phyloP scores from a whole-genome alignment of 2,113 vertebrate species.

The Pituophis catenifer region DNA sequence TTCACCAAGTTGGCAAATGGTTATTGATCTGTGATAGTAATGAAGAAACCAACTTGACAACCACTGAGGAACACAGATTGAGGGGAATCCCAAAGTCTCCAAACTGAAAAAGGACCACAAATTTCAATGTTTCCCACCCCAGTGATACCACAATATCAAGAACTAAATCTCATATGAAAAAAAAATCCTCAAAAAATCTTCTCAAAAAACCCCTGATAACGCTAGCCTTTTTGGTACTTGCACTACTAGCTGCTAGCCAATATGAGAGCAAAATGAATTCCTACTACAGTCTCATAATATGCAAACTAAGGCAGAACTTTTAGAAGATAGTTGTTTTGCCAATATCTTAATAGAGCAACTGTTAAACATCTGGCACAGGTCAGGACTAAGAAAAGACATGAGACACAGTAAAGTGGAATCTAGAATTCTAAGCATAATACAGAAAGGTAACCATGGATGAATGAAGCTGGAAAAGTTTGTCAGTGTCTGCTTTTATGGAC shows the following conservation, averaged over 20 bases:
- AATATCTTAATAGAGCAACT: background rate
- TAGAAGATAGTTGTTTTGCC: background rate
- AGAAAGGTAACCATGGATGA: background rate
- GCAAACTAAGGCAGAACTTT: background rate
- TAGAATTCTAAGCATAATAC: background rate
- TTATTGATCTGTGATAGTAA: background rate
- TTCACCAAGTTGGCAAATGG: background rate
- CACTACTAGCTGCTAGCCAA: background rate
- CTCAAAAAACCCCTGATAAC: background rate
- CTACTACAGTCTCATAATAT: background rate
- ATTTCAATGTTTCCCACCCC: background rate
- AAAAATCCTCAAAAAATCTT: background rate
- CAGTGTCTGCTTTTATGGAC: background rate
- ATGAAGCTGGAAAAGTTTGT: background rate
- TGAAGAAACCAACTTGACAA: background rate
- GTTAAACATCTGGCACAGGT: background rate
- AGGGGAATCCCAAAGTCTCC: background rate
- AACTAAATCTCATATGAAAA: background rate
- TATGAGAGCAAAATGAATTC: background rate
- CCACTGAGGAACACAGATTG: background rate
- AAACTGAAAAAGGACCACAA: background rate
- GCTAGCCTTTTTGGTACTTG: background rate
- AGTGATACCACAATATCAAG: background rate
- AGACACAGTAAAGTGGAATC: background rate
- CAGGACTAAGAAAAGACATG: background rate